Evolutionary conservation across 2,888 invertebrate species (phyloP).

Genomic region (Molorchus minor): DNA sequence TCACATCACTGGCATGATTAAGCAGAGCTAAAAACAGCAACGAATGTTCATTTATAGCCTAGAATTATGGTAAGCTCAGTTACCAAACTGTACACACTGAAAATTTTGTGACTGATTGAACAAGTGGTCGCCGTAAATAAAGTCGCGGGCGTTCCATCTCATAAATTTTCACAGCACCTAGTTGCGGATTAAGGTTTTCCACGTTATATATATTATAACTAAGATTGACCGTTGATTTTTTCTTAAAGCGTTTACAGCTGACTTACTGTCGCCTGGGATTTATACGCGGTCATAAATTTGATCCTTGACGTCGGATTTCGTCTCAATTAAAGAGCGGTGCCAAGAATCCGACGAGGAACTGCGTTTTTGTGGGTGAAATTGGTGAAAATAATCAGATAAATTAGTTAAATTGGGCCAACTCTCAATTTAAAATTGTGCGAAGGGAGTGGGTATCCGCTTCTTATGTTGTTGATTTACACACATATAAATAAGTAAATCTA

Average conservation of each 20-base stretch:
- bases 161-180: background rate
- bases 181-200: background rate
- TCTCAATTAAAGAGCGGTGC: constrained; percentile 13
- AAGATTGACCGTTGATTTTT: constrained; percentile 1
- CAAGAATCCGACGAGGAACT: constrained; percentile 5
- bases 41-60: too few relatives aligned
- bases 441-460: too few relatives aligned
- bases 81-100: background rate
- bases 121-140: constrained; percentile 1
- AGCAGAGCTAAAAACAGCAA: background rate
- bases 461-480: background rate
- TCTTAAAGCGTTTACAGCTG: constrained; percentile 10
- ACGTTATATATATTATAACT: background rate
- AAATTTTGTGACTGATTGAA: background rate
- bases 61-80: too few relatives aligned
- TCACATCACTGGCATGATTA: background rate
- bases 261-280: constrained; percentile 8
- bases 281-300: constrained; percentile 22
- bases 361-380: constrained; percentile 14
- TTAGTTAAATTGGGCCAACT: background rate
- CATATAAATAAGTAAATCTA: too few relatives aligned
- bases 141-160: background rate
- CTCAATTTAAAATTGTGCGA: background rate
- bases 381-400: background rate
- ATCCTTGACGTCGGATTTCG: constrained; percentile 12